phyloP scores from a whole-genome alignment of 2,113 vertebrate genomes.

The Trematomus loennbergii region DNA sequence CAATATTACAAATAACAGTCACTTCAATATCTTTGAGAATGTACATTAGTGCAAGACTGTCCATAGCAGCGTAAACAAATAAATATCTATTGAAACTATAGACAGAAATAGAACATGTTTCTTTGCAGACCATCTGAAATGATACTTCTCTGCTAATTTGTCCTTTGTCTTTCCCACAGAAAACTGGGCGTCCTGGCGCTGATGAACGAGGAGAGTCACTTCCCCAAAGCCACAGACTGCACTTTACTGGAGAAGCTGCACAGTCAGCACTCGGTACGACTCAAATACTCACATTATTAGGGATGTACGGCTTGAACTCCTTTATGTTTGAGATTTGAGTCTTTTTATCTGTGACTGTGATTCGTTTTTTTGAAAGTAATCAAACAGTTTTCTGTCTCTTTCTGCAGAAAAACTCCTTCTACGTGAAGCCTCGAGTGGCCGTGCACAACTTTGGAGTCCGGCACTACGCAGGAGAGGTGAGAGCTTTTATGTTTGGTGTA shows the following conservation, averaged over 20 bases:
- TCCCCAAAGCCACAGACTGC: slow-evolving; percentile 94
- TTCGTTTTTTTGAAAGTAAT: not conserved
- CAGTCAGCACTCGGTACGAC: slow-evolving; percentile 89
- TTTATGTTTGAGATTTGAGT: too few species aligned
- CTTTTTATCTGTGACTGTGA: too few species aligned
- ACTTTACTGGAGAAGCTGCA: slow-evolving; percentile 96
- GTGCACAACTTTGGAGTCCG: slow-evolving; percentile 95
- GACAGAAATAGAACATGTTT: too few species aligned
- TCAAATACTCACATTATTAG: too few species aligned
- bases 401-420: slow-evolving; percentile 94
- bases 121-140: too few species aligned
- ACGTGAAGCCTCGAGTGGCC: slow-evolving; percentile 95
- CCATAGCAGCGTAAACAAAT: too few species aligned
- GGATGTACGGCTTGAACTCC: too few species aligned
- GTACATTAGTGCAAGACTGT: too few species aligned
- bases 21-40: too few species aligned
- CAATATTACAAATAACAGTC: too few species aligned
- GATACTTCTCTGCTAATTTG: not conserved
- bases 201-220: slow-evolving; percentile 98
- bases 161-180: slow-evolving; percentile 81
- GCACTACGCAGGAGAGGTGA: slow-evolving; percentile 97
- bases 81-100: too few species aligned
- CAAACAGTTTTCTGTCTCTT: not conserved
- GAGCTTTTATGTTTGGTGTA: not conserved
- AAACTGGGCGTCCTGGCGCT: slow-evolving; percentile 97